Evolutionary conservation across 2,888 invertebrate species (phyloP), one percentile per base, ranked within the genome.

Genomic region (Oithona nana): DNA sequence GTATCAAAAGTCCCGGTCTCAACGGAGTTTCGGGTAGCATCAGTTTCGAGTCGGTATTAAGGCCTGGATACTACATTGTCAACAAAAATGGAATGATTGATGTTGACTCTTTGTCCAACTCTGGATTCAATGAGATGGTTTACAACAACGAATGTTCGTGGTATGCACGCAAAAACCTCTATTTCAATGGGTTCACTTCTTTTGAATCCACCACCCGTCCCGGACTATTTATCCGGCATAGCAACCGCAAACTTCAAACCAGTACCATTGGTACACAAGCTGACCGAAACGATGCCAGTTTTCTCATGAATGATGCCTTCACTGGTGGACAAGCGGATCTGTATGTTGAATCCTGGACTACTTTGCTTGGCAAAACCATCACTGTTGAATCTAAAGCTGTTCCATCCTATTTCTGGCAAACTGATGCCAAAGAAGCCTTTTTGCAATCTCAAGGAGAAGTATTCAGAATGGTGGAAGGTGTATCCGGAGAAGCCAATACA

Each of bases 91-190:
- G 56, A 11, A 28, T 57, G 24, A 39, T 62, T 1, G 39, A 28
- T 11, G 39, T 62, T 24, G 62, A 62, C 24, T n/a, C 31, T 22
- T 29, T n/a, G 1, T 29, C 26, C 24, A 57, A 29, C 30, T 39
- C 39, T 11, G 39, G 39, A 39, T 39, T 39, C 39, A 26, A 26
- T 2, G 48, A n/a, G 20, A 28, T 26, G 24, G 26, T 24, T n/a
- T 31, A 48, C 8, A 55, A 62, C 52, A n/a, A 28, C 20, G 62
- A 62, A n/a, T 54, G 62, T 22, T 62, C 62, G 3, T 62, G 62
- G 62, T 54, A 57, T 39, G 28, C 24, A 16, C 29, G 62, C 6
- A 28, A 26, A 20, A 28, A 62, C 49, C 30, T 56, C 22, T 62
- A 57, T 48, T 62, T 62, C 56, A 13, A 55, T 22, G 54, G 56